These are phyloP conservation scores for Neodiprion fabricii DNA, from an alignment of 1,140 invertebrate genomes.

Conservation along the genomic window DNA sequence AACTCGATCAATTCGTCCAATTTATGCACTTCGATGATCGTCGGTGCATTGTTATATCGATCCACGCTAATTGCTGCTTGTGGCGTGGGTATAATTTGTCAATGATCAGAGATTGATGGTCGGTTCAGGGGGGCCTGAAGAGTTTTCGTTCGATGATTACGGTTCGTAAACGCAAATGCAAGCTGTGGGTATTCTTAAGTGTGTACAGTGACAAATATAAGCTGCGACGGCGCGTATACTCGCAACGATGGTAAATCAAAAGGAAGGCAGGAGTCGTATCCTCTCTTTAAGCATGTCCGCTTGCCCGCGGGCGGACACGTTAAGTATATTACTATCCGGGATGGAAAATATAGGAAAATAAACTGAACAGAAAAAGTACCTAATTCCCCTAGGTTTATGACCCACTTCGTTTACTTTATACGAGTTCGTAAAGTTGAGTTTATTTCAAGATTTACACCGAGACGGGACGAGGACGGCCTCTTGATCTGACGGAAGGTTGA, in stretches of 20 bases:
- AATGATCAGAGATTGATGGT: neutral
- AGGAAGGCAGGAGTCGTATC: no score
- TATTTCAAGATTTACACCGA: neutral
- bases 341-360: neutral
- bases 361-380: slow-evolving; percentile 5
- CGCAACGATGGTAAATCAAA: no score
- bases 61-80: neutral
- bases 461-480: neutral
- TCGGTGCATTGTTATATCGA: neutral
- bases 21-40: no score
- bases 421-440: slow-evolving; percentile 5
- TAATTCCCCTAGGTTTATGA: slow-evolving; percentile 1
- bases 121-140: neutral
- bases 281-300: no score
- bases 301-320: no score
- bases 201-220: no score
- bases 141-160: no score
- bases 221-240: no score
- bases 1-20: no score
- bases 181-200: no score
- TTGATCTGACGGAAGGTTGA: neutral
- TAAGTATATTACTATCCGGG: no score
- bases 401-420: slow-evolving; percentile 3
- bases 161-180: no score
- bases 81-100: neutral